phyloP scores from a whole-genome alignment of 2,797 vertebrate species.

The Rhabdomys pumilio region DNA sequence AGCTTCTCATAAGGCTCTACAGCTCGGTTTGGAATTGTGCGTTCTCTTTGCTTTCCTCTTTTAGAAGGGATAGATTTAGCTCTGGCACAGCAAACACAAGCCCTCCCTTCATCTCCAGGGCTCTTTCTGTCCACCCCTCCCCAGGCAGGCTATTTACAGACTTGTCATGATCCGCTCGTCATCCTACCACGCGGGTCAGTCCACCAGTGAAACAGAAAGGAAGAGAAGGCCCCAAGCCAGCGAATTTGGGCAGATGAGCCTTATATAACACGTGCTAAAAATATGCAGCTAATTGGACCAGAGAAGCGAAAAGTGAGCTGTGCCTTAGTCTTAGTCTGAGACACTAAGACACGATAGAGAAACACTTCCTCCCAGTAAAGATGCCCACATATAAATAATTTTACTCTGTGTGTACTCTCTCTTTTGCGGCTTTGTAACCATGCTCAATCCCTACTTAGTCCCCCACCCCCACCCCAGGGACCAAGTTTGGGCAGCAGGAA shows the following conservation, averaged over 20 bases:
- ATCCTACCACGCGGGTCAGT: slow-evolving; percentile 80
- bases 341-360: slow-evolving; percentile 48
- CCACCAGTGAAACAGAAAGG: slow-evolving; percentile 80
- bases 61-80: slow-evolving; percentile 85
- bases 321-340: slow-evolving; percentile 64
- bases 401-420: slow-evolving; percentile 61
- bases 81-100: slow-evolving; percentile 80
- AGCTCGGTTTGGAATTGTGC: slow-evolving; percentile 71
- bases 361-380: slow-evolving; percentile 58
- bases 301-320: slow-evolving; percentile 73
- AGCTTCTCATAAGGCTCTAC: slow-evolving; percentile 21
- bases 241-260: slow-evolving; percentile 81
- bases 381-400: slow-evolving; percentile 64
- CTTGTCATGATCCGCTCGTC: slow-evolving; percentile 74
- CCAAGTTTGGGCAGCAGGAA: slow-evolving; percentile 30
- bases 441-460: slow-evolving; percentile 10
- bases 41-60: slow-evolving; percentile 82
- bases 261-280: slow-evolving; percentile 86
- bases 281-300: slow-evolving; percentile 83
- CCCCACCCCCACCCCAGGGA: not conserved
- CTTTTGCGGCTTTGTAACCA: slow-evolving; percentile 52
- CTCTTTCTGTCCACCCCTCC: slow-evolving; percentile 79
- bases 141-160: slow-evolving; percentile 83
- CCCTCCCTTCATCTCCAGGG: slow-evolving; percentile 79
- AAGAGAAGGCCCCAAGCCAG: slow-evolving; percentile 78